These are phyloP conservation scores for Anser cygnoides DNA, from an alignment of 2,113 vertebrate species.

Conservation along the genomic window DNA sequence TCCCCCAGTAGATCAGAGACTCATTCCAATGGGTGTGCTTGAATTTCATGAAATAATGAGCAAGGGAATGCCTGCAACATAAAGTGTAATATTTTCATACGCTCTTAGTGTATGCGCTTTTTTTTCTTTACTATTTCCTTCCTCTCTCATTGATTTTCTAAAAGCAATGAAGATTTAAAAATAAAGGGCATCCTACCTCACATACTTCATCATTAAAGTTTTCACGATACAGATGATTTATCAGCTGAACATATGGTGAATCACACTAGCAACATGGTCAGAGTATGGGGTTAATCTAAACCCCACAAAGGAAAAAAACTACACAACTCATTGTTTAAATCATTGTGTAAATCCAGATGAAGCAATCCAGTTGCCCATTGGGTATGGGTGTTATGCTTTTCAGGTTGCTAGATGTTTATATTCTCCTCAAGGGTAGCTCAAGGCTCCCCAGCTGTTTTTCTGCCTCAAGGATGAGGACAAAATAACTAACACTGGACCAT, in stretches of 20 bases:
- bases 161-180: not conserved
- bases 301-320: not conserved
- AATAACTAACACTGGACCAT: not conserved
- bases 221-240: not conserved
- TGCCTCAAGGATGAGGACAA: not conserved
- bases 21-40: not conserved
- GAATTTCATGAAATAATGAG: not conserved
- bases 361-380: not conserved
- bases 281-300: fast-evolving
- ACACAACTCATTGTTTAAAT: not conserved
- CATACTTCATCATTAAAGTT: not conserved
- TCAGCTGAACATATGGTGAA: not conserved
- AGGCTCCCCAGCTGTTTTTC: not conserved
- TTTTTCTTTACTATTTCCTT: not conserved
- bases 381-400: not conserved
- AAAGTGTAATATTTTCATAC: not conserved
- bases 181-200: not conserved
- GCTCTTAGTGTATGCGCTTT: not conserved
- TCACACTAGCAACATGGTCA: not conserved
- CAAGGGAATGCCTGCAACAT: not conserved
- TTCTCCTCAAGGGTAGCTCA: not conserved
- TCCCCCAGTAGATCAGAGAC: not conserved
- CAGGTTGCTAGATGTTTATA: not conserved
- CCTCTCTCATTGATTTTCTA: not conserved
- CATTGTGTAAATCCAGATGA: fast-evolving